Evolutionary conservation across 2,797 vertebrate genomes (phyloP).

Genomic region (Epinephelus coioides): DNA sequence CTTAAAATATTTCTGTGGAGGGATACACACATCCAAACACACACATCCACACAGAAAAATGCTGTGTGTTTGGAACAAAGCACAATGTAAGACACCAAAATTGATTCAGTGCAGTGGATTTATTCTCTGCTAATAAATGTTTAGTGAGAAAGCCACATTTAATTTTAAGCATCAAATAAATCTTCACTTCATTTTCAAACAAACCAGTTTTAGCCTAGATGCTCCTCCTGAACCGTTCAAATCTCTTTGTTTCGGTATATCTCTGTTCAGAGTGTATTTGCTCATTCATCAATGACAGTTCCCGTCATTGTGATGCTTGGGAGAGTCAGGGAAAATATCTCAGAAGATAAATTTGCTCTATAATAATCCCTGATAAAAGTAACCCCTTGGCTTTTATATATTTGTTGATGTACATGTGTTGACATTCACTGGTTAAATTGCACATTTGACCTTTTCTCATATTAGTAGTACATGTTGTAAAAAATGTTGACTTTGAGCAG

Average conservation of each 20-base stretch:
- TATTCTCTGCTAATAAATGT: conserved; percentile 21
- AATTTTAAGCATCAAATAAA: conserved; percentile 9
- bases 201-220: background rate
- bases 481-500: background rate
- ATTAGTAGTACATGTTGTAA: background rate
- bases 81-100: conserved; percentile 21
- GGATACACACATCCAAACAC: background rate
- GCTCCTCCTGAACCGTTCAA: conserved; percentile 41
- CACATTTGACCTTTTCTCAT: conserved; percentile 18
- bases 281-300: conserved; percentile 39
- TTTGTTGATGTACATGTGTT: conserved; percentile 20
- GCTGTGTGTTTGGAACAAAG: conserved; percentile 16
- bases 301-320: conserved; percentile 1
- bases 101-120: background rate
- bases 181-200: background rate
- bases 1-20: conserved; percentile 36
- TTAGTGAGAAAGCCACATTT: conserved; percentile 10
- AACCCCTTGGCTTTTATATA: conserved; percentile 16
- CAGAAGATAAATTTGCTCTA: background rate
- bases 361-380: conserved; percentile 8
- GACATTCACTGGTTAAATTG: conserved; percentile 5
- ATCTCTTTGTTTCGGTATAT: conserved; percentile 25
- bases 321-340: conserved; percentile 22
- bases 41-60: conserved; percentile 2
- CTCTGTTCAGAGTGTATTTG: conserved; percentile 23